A percentile compares a stretch with the other conserved stretches of the same genome.
Conservation (phyloP, 2,888 invertebrate species). For the Plusia festucae region DNA sequence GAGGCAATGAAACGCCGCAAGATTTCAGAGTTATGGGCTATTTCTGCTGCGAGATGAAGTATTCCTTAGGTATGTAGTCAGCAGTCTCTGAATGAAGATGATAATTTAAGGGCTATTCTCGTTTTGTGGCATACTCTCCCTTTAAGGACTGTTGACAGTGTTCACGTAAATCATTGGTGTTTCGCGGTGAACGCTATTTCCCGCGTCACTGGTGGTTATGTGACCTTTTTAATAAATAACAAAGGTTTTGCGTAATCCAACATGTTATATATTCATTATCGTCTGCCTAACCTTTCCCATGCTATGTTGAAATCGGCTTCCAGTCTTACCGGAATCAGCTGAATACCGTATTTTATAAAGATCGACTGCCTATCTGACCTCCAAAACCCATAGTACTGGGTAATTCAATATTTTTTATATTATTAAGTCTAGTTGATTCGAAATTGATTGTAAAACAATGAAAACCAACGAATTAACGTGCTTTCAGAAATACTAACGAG, state of each 20-base stretch:
- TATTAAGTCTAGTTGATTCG: too few relatives aligned
- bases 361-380: too few relatives aligned
- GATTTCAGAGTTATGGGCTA: slow-evolving; percentile 70
- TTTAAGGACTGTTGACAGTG: slow-evolving; percentile 27
- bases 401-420: too few relatives aligned
- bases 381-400: too few relatives aligned
- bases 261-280: too few relatives aligned
- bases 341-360: too few relatives aligned
- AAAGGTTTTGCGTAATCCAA: neutral
- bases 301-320: too few relatives aligned
- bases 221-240: neutral
- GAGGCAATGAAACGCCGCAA: slow-evolving; percentile 72
- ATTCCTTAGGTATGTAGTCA: slow-evolving; percentile 50
- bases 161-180: slow-evolving; percentile 30
- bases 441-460: too few relatives aligned
- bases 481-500: too few relatives aligned
- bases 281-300: too few relatives aligned
- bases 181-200: slow-evolving; percentile 21
- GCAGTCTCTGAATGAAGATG: slow-evolving; percentile 56
- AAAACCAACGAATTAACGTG: too few relatives aligned
- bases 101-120: slow-evolving; percentile 54
- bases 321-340: too few relatives aligned
- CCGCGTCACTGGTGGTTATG: slow-evolving; percentile 29
- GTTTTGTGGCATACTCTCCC: slow-evolving; percentile 37
- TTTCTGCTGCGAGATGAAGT: slow-evolving; percentile 58